phyloP scores from a whole-genome alignment of 1,140 invertebrate genomes.

The Pararge aegeria region DNA sequence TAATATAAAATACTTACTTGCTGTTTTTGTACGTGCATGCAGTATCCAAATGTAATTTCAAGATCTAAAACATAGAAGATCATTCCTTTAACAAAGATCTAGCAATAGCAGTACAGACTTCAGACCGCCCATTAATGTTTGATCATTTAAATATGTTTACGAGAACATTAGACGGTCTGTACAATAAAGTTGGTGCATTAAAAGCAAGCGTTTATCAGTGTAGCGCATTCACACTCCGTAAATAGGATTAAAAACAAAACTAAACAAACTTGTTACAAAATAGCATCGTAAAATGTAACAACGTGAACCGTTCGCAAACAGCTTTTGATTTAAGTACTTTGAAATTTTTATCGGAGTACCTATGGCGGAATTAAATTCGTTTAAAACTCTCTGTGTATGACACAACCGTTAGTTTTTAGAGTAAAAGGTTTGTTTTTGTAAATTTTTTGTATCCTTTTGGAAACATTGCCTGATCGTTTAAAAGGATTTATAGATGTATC shows the following conservation, averaged over 20 bases:
- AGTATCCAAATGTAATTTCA: no score
- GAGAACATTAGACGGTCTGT: constrained; percentile 25
- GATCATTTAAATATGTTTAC: constrained; percentile 31
- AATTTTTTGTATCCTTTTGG: background rate
- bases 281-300: constrained; percentile 34
- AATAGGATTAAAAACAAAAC: constrained; percentile 41
- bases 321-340: constrained; percentile 46
- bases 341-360: constrained; percentile 41
- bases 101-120: constrained; percentile 19
- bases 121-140: constrained; percentile 19
- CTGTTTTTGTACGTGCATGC: no score
- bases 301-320: constrained; percentile 32
- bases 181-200: constrained; percentile 32
- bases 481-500: background rate
- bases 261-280: constrained; percentile 40
- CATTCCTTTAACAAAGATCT: constrained; percentile 16
- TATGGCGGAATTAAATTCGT: constrained; percentile 15
- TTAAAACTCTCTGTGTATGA: constrained; percentile 19
- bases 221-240: constrained; percentile 34
- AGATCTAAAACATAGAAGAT: constrained; percentile 7
- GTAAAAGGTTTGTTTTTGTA: background rate
- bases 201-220: constrained; percentile 34
- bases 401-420: constrained; percentile 11
- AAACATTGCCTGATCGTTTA: background rate
- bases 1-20: no score